Evolutionary conservation across 1,140 invertebrate species (phyloP).

Genomic region (Littorina saxatilis): DNA sequence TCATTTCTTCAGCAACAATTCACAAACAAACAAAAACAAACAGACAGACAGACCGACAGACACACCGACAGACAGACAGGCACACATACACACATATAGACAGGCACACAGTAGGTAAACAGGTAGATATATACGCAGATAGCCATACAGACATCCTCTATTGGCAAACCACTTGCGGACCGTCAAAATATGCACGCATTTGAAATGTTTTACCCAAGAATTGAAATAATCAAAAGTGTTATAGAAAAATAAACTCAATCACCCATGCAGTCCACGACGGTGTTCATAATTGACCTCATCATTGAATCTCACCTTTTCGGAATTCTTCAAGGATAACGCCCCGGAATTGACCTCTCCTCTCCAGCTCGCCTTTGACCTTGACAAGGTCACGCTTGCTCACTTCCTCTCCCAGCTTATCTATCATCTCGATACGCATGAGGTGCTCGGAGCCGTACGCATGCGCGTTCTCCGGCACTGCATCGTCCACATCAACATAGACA

Average conservation of each 20-base stretch:
- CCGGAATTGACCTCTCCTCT: constrained; percentile 45
- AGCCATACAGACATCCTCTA: too few relatives aligned
- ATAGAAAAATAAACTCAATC: too few relatives aligned
- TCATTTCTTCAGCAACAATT: too few relatives aligned
- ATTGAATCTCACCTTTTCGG: constrained; percentile 45
- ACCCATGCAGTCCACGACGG: too few relatives aligned
- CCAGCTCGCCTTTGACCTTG: constrained; percentile 50
- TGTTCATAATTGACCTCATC: too few relatives aligned
- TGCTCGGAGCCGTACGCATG: constrained; percentile 57
- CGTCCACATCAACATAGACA: constrained; percentile 56
- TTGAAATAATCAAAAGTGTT: too few relatives aligned
- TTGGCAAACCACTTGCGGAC: too few relatives aligned
- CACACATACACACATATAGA: background rate
- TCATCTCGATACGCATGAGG: constrained; percentile 52
- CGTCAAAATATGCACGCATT: too few relatives aligned
- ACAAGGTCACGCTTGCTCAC: constrained; percentile 44
- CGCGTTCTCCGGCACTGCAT: constrained; percentile 49
- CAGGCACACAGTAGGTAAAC: too few relatives aligned
- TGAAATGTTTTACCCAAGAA: too few relatives aligned
- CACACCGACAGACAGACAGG: background rate
- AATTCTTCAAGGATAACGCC: constrained; percentile 57
- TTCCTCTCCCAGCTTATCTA: constrained; percentile 51
- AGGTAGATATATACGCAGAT: too few relatives aligned
- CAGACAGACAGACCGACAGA: background rate
- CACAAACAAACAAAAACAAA: too few relatives aligned